These are phyloP conservation scores for Moxostoma hubbsi DNA, from an alignment of 2,797 vertebrate genomes.

Conservation along the genomic window DNA sequence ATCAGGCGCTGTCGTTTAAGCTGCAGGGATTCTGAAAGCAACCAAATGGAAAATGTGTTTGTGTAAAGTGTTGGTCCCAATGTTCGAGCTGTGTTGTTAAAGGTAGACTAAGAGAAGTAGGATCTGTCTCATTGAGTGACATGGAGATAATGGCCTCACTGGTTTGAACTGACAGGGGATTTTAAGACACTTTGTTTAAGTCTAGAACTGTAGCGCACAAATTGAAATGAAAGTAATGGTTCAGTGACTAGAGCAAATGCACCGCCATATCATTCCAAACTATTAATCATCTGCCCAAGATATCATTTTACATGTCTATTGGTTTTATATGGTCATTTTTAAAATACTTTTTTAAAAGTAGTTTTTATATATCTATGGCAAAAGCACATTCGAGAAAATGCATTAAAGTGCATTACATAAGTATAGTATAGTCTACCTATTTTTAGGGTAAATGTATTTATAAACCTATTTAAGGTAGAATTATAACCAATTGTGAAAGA, in stretches of 20 bases:
- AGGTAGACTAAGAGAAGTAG: constrained; percentile 22
- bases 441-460: no score
- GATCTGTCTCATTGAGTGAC: constrained; percentile 22
- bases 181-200: constrained; percentile 13
- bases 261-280: background rate
- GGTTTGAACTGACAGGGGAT: background rate
- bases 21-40: background rate
- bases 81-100: constrained; percentile 5
- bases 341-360: background rate
- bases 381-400: constrained; percentile 12
- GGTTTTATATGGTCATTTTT: constrained; percentile 6
- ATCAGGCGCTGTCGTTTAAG: constrained; percentile 4
- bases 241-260: constrained; percentile 1
- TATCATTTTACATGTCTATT: constrained; percentile 7
- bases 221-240: constrained; percentile 23
- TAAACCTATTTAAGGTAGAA: no score
- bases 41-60: background rate
- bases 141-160: constrained; percentile 2
- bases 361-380: background rate
- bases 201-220: constrained; percentile 4
- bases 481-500: background rate
- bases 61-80: background rate
- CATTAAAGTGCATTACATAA: constrained; percentile 29
- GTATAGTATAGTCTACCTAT: background rate
- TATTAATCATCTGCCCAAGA: constrained; percentile 9